These are phyloP conservation scores for Lasioglossum morio DNA, from an alignment of 2,888 invertebrate genomes.

Conservation along the genomic window DNA sequence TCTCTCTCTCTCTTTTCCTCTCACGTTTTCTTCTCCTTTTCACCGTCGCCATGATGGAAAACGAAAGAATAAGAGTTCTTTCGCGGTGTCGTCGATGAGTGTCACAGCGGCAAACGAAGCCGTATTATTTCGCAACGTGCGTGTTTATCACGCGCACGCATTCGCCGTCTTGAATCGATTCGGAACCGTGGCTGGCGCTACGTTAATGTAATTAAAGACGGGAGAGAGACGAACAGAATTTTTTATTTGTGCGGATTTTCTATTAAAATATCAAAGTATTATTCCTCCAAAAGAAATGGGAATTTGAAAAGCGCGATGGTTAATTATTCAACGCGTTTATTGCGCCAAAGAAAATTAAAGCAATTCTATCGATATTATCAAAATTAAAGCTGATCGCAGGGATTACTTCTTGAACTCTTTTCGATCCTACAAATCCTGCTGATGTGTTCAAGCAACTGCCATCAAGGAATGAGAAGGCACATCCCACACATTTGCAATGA, in stretches of 20 bases:
- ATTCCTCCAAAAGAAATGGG: neutral
- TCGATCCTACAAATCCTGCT: too few species aligned
- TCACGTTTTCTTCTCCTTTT: neutral
- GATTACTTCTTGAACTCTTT: too few species aligned
- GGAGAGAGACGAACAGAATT: neutral
- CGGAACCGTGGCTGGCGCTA: neutral
- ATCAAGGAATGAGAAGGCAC: too few species aligned
- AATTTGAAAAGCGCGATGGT: neutral
- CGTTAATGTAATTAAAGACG: constrained; percentile 29
- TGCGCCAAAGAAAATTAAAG: too few species aligned
- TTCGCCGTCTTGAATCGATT: constrained; percentile 18
- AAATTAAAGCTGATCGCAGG: too few species aligned
- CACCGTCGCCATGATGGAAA: neutral
- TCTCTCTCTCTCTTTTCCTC: neutral
- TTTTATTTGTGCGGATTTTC: neutral
- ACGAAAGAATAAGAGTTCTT: neutral
- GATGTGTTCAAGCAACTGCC: too few species aligned
- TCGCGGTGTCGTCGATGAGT: neutral
- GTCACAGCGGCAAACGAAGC: constrained; percentile 40
- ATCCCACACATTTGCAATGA: too few species aligned
- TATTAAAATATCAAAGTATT: neutral
- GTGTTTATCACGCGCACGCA: constrained; percentile 46
- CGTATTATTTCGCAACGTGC: constrained; percentile 35
- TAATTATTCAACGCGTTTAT: too few species aligned
- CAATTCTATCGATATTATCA: too few species aligned